Evolutionary conservation across 2,797 vertebrate species (phyloP).

Genomic region (Acrocephalus scirpaceus): DNA sequence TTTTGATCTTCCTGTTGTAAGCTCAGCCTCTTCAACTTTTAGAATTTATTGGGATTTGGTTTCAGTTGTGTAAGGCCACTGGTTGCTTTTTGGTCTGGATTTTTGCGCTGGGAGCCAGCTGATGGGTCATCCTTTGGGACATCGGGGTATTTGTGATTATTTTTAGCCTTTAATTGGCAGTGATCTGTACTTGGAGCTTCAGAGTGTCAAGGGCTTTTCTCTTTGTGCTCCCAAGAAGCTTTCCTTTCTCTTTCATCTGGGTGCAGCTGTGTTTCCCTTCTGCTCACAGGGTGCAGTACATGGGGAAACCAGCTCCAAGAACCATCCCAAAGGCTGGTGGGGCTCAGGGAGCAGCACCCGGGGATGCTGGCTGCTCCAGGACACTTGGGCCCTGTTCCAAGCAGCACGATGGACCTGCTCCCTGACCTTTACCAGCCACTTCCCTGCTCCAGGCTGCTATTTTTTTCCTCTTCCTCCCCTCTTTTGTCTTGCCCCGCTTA

Average conservation of each 20-base stretch:
- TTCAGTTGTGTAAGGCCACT: not conserved
- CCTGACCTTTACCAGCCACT: not conserved
- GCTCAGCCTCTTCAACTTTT: not conserved
- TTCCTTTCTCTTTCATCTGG: slow-evolving; percentile 27
- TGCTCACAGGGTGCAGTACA: not conserved
- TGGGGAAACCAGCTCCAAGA: not conserved
- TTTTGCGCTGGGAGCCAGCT: not conserved
- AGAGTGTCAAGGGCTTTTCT: slow-evolving; percentile 18
- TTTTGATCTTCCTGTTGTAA: not conserved
- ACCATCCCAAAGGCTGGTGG: not conserved
- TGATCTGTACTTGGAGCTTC: not conserved
- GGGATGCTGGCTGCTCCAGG: not conserved
- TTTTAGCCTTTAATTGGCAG: slow-evolving; percentile 61
- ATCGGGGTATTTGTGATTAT: not conserved
- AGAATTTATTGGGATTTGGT: not conserved
- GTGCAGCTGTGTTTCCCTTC: slow-evolving; percentile 17
- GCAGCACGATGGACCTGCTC: rapidly evolving
- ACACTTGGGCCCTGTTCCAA: not conserved
- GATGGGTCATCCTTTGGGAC: slow-evolving; percentile 14
- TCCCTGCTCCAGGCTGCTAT: not conserved
- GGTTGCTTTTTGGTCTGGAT: slow-evolving; percentile 1
- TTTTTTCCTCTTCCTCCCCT: not conserved
- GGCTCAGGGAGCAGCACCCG: not conserved
- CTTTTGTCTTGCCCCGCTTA: not conserved
- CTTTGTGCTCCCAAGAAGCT: slow-evolving; percentile 25